Base-by-base conservation (phyloP, 2,797 vertebrate species). In the Scomberomorus guttatus region DNA sequence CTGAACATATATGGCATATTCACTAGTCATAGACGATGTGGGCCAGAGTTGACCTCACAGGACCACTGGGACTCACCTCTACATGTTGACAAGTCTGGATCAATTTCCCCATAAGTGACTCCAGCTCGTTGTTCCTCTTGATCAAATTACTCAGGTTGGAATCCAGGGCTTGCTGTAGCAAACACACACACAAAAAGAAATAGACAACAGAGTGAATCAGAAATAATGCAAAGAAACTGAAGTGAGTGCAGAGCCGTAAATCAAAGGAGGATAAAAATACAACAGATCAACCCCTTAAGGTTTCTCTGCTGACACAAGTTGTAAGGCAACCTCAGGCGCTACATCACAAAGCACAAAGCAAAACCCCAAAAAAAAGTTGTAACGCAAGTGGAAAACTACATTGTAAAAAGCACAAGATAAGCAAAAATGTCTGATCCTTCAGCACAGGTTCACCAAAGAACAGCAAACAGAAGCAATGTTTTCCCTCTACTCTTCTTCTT, bases 1-100 rank as follows among this genome's bases (percentile, higher is more conserved):
- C 17, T n/a, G n/a, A 48, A 59, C 4, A 37, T 15, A 54, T 32
- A 25, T 13, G 6, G 3, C 15, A 44, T 5, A 15, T 20, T 32
- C 15, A 22, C 18, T 5, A 10, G 10, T 55, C 9, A 17, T 14
- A 62, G 17, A 22, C 1, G 18, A 15, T 46, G 37, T 32, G 51
- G 54, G 67, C 67, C 39, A 37, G 6, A 4, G 4, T 3, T 57
- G 63, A 68, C 62, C 60, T 39, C n/a, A 44, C 37, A 48, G 25
- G 65, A 60, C 32, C n/a, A 44, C 13, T 2, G 52, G 15, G 59
- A 95, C 97, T 97, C 89, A 98, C 98, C 96, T 99, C 98, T 13
- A 99, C 97, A 62, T 99, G 97, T 64, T 99, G 98, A 93, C 97
- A 98, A 22, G 97, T 98, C 93, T 99, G 98, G 90, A 99, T 98